A percentile compares a stretch with the other conserved stretches of the same genome.
Evolutionary conservation across 2,888 invertebrate species (phyloP).

Genomic region (Aspidapion aeneum): DNA sequence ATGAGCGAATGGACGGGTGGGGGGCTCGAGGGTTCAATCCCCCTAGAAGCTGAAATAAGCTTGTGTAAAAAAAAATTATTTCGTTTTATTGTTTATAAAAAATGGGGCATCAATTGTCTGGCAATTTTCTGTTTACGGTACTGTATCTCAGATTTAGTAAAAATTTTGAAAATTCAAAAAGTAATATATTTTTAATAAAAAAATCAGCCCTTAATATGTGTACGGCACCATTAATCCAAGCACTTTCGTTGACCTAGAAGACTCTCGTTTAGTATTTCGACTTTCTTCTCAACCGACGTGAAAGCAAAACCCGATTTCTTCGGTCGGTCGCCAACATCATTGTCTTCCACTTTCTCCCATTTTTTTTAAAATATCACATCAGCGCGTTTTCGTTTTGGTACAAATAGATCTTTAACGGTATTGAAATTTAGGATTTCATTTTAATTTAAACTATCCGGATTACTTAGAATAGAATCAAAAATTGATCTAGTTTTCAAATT

Average conservation of each 20-base stretch:
- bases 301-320: conserved; percentile 44
- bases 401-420: not conserved
- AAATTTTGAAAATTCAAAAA: no score
- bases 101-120: no score
- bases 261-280: conserved; percentile 37
- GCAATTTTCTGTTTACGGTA: no score
- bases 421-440: not conserved
- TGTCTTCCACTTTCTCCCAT: not conserved
- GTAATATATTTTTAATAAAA: no score
- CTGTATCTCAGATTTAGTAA: no score
- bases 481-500: no score
- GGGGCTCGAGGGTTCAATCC: no score
- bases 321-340: conserved; percentile 12
- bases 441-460: not conserved
- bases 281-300: conserved; percentile 32
- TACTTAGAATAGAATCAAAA: no score
- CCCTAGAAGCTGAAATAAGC: no score
- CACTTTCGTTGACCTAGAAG: conserved; percentile 43
- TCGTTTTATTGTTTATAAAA: no score
- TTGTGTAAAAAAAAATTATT: no score
- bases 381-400: not conserved
- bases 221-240: conserved; percentile 13
- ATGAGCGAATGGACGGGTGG: no score
- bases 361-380: not conserved
- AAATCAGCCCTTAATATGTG: not conserved